A percentile compares a stretch with the other conserved stretches of the same genome.
These are phyloP conservation scores for Stenodera caucasica DNA, from an alignment of 2,888 invertebrate genomes.

Conservation along the genomic window DNA sequence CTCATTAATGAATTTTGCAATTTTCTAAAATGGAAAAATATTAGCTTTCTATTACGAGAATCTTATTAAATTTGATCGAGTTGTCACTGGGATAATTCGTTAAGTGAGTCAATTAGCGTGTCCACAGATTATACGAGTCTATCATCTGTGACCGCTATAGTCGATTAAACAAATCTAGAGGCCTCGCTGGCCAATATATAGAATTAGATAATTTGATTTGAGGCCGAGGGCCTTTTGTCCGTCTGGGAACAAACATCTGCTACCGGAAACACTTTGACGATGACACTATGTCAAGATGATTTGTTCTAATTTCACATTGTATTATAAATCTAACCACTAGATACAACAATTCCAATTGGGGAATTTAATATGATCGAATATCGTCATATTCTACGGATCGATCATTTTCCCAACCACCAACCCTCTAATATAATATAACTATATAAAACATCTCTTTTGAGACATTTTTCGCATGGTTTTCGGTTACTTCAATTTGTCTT, in stretches of 20 bases:
- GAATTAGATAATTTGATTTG: slow-evolving; percentile 58
- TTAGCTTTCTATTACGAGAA: too few relatives aligned
- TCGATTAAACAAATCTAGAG: slow-evolving; percentile 53
- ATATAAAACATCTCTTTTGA: not conserved
- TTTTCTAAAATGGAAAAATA: too few relatives aligned
- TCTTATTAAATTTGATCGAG: not conserved
- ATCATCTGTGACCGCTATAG: slow-evolving; percentile 45
- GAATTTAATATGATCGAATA: not conserved
- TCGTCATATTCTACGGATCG: slow-evolving; percentile 44
- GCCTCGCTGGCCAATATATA: slow-evolving; percentile 50
- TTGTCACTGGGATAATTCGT: slow-evolving; percentile 1
- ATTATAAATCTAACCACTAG: not conserved
- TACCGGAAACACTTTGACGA: slow-evolving; percentile 53
- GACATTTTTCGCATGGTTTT: slow-evolving; percentile 36
- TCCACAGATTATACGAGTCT: slow-evolving; percentile 23
- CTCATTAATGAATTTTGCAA: too few relatives aligned
- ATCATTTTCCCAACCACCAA: slow-evolving; percentile 49
- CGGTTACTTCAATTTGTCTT: slow-evolving; percentile 52
- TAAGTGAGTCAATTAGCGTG: slow-evolving; percentile 12
- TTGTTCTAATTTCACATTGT: slow-evolving; percentile 1
- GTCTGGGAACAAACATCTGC: slow-evolving; percentile 55
- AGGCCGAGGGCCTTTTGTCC: slow-evolving; percentile 55
- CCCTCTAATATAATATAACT: slow-evolving; percentile 37
- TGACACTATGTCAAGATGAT: slow-evolving; percentile 16
- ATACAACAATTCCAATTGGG: not conserved